A percentile compares a stretch with the other conserved stretches of the same genome.
These are phyloP conservation scores for Harpagus bidentatus DNA, from an alignment of 2,113 vertebrate species.

Conservation along the genomic window DNA sequence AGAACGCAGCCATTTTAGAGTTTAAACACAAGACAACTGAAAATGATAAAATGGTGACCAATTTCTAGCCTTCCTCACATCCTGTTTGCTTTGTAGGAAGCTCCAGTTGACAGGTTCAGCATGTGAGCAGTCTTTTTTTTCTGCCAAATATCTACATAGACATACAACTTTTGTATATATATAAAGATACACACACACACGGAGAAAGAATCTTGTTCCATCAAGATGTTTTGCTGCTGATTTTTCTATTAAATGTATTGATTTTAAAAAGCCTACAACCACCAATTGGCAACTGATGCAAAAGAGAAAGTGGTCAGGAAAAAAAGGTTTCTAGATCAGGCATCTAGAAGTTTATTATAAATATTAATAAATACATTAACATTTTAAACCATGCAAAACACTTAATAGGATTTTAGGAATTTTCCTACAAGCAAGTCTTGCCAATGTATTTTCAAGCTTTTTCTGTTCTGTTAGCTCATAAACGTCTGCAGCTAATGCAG, in stretches of 20 bases:
- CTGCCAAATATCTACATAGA: neutral
- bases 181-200: neutral
- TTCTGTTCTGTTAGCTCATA: neutral
- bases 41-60: fast-evolving
- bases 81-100: neutral
- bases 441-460: neutral
- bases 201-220: neutral
- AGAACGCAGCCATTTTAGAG: neutral
- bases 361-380: neutral
- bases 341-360: neutral
- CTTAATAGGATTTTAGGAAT: neutral
- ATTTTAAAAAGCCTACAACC: neutral
- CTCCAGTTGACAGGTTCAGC: neutral
- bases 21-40: neutral
- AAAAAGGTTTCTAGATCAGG: neutral
- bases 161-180: neutral
- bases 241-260: neutral
- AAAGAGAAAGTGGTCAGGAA: neutral
- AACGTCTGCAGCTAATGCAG: constrained; percentile 19
- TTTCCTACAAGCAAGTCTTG: neutral
- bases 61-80: neutral
- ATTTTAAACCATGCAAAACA: neutral
- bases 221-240: neutral
- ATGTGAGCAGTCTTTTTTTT: neutral
- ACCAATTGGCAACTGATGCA: neutral